phyloP scores from a whole-genome alignment of 1,140 invertebrate genomes.

The Patella vulgata region DNA sequence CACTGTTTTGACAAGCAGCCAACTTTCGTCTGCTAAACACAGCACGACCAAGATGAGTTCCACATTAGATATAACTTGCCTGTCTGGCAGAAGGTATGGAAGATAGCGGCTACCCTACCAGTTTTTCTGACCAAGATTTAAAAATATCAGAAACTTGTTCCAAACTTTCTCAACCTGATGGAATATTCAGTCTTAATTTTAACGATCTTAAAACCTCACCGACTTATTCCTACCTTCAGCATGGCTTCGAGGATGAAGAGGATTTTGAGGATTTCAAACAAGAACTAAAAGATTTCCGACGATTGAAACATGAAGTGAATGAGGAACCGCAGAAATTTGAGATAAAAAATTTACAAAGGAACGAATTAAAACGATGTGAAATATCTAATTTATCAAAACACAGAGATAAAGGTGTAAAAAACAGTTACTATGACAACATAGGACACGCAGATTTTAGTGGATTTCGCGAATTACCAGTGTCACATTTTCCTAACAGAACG shows the following conservation, averaged over 20 bases:
- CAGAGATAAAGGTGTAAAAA: no score
- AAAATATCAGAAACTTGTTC: neutral
- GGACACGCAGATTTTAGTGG: conserved; percentile 1
- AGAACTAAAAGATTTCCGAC: conserved; percentile 47
- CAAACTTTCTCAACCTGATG: conserved; percentile 16
- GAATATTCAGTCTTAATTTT: conserved; percentile 50
- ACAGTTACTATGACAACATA: conserved; percentile 13
- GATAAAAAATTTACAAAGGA: neutral
- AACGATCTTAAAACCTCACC: conserved; percentile 37
- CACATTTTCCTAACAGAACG: no score
- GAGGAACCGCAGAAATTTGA: conserved; percentile 10
- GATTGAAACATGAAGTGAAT: conserved; percentile 15
- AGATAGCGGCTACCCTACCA: conserved; percentile 6
- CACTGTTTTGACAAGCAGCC: conserved; percentile 12
- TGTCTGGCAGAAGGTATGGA: conserved; percentile 13
- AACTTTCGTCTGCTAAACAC: neutral
- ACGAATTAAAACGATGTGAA: no score
- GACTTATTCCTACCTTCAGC: conserved; percentile 41
- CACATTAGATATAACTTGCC: neutral
- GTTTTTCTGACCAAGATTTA: neutral
- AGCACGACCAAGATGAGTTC: conserved; percentile 4
- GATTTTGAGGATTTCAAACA: conserved; percentile 62
- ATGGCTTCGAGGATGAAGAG: conserved; percentile 55
- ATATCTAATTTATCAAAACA: no score
- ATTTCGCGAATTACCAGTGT: no score